Base-by-base conservation (phyloP, 2,113 vertebrate genomes). In the Scatophagus argus region DNA sequence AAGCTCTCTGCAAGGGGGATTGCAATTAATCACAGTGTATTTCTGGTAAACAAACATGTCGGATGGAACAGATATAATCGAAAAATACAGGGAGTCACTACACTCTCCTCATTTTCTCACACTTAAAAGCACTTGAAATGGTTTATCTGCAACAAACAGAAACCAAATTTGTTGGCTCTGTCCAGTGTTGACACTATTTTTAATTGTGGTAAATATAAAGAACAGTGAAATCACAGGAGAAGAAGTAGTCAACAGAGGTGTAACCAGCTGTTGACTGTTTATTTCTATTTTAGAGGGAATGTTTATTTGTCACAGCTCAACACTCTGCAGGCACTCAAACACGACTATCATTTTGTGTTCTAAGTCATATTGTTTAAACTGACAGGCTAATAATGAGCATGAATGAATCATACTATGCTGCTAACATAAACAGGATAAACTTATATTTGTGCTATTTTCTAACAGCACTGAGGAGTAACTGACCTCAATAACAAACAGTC, bases 31-130 rank as follows among this genome's bases (percentile, higher is more conserved):
- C 74, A 72, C 55, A 60, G 58, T 21, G 65, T 74, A 70, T 74
- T 74, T 72, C 59, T 81, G 70, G 63, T 74, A 65, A 87, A 87
- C 82, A 88, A 87, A 87, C 51, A 74, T 74, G 67, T 79, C 71
- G 77, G 51, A 87, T 77, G 34, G 55, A 36, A 56, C 58, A 66
- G 49, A 85, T 83, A 75, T 25, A 10, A 25, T 25, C 41, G 52
- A 41, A 70, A 70, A 73, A 63, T 49, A 79, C 21, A 19, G 51
- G 12, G 27, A 66, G 38, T 62, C 23, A 52, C 47, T n/a, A 2
- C 38, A 32, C 43, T 80, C 44, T 55, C 39, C 12, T 34, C 19
- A 34, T 60, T 79, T 65, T 70, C n/a, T 82, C 65, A 4, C 55
- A 44, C 46, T 44, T 23, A 16, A 72, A 46, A 66, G 5, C 38